Base-by-base conservation (phyloP, 2,888 invertebrate genomes). In the Cremastobaeus sp. region DNA sequence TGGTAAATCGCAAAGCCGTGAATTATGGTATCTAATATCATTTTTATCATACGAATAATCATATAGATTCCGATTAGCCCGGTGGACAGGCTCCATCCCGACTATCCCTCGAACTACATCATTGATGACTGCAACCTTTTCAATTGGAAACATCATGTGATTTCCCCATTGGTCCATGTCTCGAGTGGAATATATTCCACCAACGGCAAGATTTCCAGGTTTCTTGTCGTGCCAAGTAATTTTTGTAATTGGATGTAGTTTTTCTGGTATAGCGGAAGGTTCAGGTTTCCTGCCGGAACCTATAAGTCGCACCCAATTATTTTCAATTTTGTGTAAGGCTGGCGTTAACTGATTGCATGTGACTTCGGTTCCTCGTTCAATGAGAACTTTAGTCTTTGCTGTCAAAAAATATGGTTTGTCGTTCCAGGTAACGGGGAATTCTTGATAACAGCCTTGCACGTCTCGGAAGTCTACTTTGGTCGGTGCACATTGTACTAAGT, bases 401-500 rank as follows among this genome's bases (percentile, higher is more conserved):
- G 47, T 47, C n/a, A 52, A 3, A 8, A 52, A 52, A 17, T 25
- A 39, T 6, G 21, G 1, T 8, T 43, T 6, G 1, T 37, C n/a
- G 1, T 43, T 35, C 41, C 35, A 77, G 64, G 11, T 70, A 4
- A 70, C 57, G 0, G 70, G 70, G 1, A 70, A 12, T 39, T 70
- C 70, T 11, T 18, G 9, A 32, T 79, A 81, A 35, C 82, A 82
- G 8, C 59, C 59, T 0, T 50, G 28, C 0, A 15, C 15, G 3
- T 30, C 5, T 8, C 48, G 11, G 25, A 8, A 9, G 12, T 3
- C 14, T 2, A 30, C 47, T n/a, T 30, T 9, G 1, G 14, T 9
- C 0, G 1, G 2, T 0, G 17, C 5, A 18, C 83, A 83, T 39
- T 80, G 72, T 1, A 83, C 41, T 0, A 84, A 72, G 25, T 83